Percentiles rank a stretch among this genome's conserved stretches.
These are phyloP conservation scores for Lithobates pipiens DNA, from an alignment of 2,797 vertebrate species.

Conservation along the genomic window DNA sequence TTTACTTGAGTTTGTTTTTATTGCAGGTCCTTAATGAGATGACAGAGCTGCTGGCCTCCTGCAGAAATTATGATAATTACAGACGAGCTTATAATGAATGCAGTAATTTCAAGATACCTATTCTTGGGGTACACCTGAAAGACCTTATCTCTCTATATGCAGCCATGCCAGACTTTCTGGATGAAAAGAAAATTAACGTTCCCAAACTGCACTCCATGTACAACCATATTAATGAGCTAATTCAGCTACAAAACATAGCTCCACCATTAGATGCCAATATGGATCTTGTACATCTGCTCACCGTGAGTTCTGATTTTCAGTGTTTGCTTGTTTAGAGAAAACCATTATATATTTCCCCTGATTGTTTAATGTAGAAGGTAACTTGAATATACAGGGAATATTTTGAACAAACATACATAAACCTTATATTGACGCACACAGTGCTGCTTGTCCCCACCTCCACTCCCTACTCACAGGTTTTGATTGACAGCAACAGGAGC, in stretches of 20 bases:
- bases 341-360: background rate
- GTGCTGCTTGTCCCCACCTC: too few relatives aligned
- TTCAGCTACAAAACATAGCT: slow-evolving; percentile 90
- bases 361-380: too few relatives aligned
- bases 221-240: slow-evolving; percentile 90
- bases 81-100: slow-evolving; percentile 87
- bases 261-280: slow-evolving; percentile 92
- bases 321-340: background rate
- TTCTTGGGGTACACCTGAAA: slow-evolving; percentile 94
- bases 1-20: background rate
- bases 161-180: slow-evolving; percentile 91
- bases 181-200: slow-evolving; percentile 90
- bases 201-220: slow-evolving; percentile 92
- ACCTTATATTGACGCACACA: too few relatives aligned
- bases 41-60: slow-evolving; percentile 94
- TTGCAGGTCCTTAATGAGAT: slow-evolving; percentile 91
- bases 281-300: slow-evolving; percentile 93
- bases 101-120: slow-evolving; percentile 91
- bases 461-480: too few relatives aligned
- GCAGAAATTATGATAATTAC: slow-evolving; percentile 93
- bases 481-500: too few relatives aligned
- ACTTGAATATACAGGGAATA: too few relatives aligned
- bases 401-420: too few relatives aligned
- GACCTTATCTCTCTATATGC: slow-evolving; percentile 93
- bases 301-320: slow-evolving; percentile 75